Conservation (phyloP, 1,140 invertebrate species). For the Heliothis subflexa region DNA sequence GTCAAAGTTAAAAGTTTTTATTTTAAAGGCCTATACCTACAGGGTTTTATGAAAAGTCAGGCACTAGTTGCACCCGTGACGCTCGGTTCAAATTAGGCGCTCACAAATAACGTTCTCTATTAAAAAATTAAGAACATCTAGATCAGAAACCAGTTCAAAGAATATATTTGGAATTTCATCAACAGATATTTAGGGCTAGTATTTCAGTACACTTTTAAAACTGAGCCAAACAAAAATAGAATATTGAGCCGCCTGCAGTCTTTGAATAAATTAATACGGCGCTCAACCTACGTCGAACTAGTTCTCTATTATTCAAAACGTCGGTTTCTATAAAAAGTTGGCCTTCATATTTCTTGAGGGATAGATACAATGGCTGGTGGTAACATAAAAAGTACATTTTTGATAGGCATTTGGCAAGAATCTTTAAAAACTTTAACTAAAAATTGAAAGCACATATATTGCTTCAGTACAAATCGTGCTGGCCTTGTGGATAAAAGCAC, state of each 20-base stretch:
- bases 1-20: too few relatives aligned
- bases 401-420: neutral
- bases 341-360: neutral
- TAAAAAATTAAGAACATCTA: too few relatives aligned
- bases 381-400: neutral
- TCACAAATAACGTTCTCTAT: too few relatives aligned
- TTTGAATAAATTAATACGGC: neutral
- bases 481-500: too few relatives aligned
- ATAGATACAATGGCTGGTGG: neutral
- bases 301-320: neutral
- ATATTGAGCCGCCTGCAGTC: neutral
- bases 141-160: neutral
- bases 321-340: neutral
- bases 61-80: too few relatives aligned
- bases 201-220: neutral
- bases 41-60: too few relatives aligned
- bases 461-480: too few relatives aligned
- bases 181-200: too few relatives aligned
- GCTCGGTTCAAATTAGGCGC: too few relatives aligned
- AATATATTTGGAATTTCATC: neutral
- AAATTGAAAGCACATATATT: too few relatives aligned
- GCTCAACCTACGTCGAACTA: neutral
- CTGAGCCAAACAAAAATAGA: constrained; percentile 7
- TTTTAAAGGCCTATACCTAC: too few relatives aligned
- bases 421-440: neutral